These are phyloP conservation scores for Platyscapa corneri DNA, from an alignment of 1,140 invertebrate genomes.

Conservation along the genomic window DNA sequence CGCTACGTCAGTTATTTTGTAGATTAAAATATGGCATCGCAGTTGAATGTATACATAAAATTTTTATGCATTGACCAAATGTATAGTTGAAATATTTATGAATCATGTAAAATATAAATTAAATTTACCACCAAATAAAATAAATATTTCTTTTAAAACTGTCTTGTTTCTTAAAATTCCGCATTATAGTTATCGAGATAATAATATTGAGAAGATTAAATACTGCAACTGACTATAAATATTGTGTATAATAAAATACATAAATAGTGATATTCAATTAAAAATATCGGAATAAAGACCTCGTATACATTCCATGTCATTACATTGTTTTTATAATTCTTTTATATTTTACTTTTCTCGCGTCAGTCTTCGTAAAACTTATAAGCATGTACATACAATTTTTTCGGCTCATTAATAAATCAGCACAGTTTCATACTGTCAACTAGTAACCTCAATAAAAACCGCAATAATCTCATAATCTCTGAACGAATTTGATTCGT, in stretches of 20 bases:
- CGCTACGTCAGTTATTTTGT: slow-evolving; percentile 15
- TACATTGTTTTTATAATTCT: not conserved
- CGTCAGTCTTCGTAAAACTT: slow-evolving; percentile 51
- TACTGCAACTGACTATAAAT: slow-evolving; percentile 34
- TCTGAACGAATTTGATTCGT: slow-evolving; percentile 34
- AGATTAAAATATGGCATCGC: slow-evolving; percentile 22
- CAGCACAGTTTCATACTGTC: not conserved
- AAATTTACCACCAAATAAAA: slow-evolving; percentile 40
- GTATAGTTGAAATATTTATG: slow-evolving; percentile 19
- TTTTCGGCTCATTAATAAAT: not conserved
- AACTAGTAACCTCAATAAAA: slow-evolving; percentile 20
- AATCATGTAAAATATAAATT: slow-evolving; percentile 40
- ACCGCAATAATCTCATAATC: not conserved
- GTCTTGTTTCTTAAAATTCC: not conserved
- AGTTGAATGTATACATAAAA: slow-evolving; percentile 30
- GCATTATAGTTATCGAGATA: slow-evolving; percentile 33
- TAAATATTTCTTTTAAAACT: slow-evolving; percentile 7
- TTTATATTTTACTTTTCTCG: slow-evolving; percentile 48
- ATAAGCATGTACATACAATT: slow-evolving; percentile 42
- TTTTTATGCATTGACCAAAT: not conserved
- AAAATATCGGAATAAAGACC: slow-evolving; percentile 19
- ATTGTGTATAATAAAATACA: slow-evolving; percentile 35
- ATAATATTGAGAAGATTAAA: slow-evolving; percentile 45
- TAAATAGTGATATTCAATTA: slow-evolving; percentile 33
- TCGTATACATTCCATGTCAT: slow-evolving; percentile 41